Percentiles rank a stretch among this genome's conserved stretches.
These are phyloP conservation scores for Ips nitidus DNA, from an alignment of 1,140 invertebrate species.

Conservation along the genomic window DNA sequence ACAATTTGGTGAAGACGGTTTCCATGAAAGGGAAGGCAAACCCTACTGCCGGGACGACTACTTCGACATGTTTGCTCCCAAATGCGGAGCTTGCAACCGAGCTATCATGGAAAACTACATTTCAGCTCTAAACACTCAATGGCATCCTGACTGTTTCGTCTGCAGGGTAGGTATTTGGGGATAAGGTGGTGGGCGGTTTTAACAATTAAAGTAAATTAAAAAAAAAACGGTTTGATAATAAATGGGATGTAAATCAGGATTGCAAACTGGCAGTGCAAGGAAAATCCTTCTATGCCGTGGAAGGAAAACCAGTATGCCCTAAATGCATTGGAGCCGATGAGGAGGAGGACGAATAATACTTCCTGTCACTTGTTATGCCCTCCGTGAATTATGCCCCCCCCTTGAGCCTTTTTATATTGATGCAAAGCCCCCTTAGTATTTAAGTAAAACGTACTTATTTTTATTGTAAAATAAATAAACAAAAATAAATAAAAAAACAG, in stretches of 20 bases:
- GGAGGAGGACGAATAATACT: constrained; percentile 68
- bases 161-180: constrained; percentile 84
- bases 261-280: constrained; percentile 89
- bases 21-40: constrained; percentile 92
- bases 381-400: constrained; percentile 25
- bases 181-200: neutral
- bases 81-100: constrained; percentile 94
- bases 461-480: constrained; percentile 41
- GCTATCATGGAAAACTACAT: constrained; percentile 99
- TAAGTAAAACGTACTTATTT: constrained; percentile 31
- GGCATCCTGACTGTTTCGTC: constrained; percentile 99
- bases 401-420: constrained; percentile 21
- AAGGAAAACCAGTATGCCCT: constrained; percentile 87
- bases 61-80: constrained; percentile 98
- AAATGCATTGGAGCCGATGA: constrained; percentile 88
- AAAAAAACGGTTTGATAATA: neutral
- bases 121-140: constrained; percentile 94
- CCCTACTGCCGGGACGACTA: constrained; percentile 95
- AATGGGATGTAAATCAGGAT: constrained; percentile 64
- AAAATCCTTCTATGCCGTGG: constrained; percentile 94
- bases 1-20: constrained; percentile 95
- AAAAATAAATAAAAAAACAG: constrained; percentile 48
- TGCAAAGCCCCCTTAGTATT: constrained; percentile 3
- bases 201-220: neutral
- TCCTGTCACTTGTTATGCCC: constrained; percentile 29